Conservation (phyloP, 2,797 vertebrate species). For the Apogon hyalosoma region DNA sequence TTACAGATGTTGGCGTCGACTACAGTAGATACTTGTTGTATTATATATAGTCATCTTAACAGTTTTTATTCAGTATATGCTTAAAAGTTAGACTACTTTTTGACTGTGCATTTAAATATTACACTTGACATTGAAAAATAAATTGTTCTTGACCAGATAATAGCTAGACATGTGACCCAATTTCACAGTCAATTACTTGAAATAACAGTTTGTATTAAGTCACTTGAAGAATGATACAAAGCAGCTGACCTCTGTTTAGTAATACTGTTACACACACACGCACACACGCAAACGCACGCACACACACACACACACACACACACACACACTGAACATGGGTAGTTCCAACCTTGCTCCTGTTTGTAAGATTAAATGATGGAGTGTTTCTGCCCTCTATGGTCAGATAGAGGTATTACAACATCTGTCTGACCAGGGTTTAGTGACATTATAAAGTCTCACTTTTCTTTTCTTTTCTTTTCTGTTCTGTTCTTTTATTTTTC, state of each 20-base stretch:
- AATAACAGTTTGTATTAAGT: neutral
- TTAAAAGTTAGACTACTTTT: neutral
- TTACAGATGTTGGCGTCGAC: neutral
- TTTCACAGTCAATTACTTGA: conserved; percentile 4
- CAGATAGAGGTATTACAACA: conserved; percentile 26
- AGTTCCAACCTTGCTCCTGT: neutral
- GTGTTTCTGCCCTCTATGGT: conserved; percentile 65
- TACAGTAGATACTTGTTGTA: neutral
- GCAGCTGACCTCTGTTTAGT: neutral
- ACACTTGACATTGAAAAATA: neutral
- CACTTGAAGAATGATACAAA: neutral
- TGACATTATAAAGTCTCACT: neutral
- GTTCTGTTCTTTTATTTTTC: conserved; percentile 57
- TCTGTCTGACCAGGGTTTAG: neutral
- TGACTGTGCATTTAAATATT: neutral
- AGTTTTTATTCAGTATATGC: neutral
- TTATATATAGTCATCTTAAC: neutral
- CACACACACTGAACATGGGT: too few relatives aligned
- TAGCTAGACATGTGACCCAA: neutral
- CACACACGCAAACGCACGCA: neutral
- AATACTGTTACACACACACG: neutral
- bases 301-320: too few relatives aligned
- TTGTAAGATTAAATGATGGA: conserved; percentile 38
- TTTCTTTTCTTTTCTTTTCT: neutral
- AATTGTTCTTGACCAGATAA: neutral